Percentiles rank a stretch among this genome's conserved stretches.
Conservation (phyloP, 1,140 invertebrate genomes). For the Penaeus japonicus region DNA sequence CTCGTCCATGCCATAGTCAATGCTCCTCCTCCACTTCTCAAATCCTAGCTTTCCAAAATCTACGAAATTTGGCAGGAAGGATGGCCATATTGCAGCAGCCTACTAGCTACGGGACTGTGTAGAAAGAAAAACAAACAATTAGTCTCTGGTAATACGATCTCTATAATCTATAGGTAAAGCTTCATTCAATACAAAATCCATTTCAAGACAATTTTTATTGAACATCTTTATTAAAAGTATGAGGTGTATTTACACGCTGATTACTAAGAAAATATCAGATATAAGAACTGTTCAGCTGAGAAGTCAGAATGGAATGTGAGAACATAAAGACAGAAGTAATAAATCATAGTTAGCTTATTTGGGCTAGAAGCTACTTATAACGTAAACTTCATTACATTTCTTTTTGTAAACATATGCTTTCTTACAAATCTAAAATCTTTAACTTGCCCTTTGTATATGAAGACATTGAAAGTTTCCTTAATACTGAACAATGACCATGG, state of each 20-base stretch:
- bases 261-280: constrained; percentile 27
- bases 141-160: constrained; percentile 31
- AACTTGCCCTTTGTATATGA: constrained; percentile 49
- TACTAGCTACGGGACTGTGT: constrained; percentile 57
- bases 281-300: constrained; percentile 18
- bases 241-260: constrained; percentile 30
- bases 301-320: constrained; percentile 49
- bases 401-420: neutral
- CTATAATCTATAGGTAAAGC: constrained; percentile 30
- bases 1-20: constrained; percentile 34
- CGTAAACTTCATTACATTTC: neutral
- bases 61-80: constrained; percentile 56
- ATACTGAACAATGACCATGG: constrained; percentile 37
- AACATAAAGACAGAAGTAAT: constrained; percentile 11
- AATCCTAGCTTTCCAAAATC: constrained; percentile 55
- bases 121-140: constrained; percentile 55
- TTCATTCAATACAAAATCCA: constrained; percentile 51
- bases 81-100: constrained; percentile 56
- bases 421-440: constrained; percentile 35
- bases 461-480: constrained; percentile 35
- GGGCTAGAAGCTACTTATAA: neutral
- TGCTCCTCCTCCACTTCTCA: constrained; percentile 54
- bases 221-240: constrained; percentile 28
- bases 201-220: constrained; percentile 23
- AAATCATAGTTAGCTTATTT: neutral